A percentile compares a stretch with the other conserved stretches of the same genome.
Evolutionary conservation across 2,888 invertebrate genomes (phyloP).

Genomic region (Operophtera brumata): DNA sequence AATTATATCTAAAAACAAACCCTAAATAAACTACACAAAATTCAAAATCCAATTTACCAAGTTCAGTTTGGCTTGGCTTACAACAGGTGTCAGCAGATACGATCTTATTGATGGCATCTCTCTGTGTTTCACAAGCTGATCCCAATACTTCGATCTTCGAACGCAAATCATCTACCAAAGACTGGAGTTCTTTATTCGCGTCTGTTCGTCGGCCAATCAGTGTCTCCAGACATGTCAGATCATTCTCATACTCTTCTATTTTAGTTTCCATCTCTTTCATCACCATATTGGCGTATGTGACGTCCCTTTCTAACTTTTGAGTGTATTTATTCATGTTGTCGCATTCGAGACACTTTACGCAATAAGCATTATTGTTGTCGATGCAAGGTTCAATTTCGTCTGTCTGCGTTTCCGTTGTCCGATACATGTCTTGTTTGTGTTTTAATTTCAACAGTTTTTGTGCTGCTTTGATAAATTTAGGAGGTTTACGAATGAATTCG

Average conservation of each 20-base stretch:
- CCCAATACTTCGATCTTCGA: slow-evolving; percentile 50
- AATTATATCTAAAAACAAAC: slow-evolving; percentile 8
- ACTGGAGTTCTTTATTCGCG: slow-evolving; percentile 48
- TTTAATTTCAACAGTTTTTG: slow-evolving; percentile 12
- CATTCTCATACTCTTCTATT: slow-evolving; percentile 54
- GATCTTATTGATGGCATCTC: slow-evolving; percentile 43
- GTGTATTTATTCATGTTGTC: slow-evolving; percentile 43
- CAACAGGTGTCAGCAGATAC: slow-evolving; percentile 40
- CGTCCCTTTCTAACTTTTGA: slow-evolving; percentile 51
- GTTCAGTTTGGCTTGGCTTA: slow-evolving; percentile 49
- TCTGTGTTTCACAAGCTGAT: slow-evolving; percentile 48
- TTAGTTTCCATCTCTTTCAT: slow-evolving; percentile 49
- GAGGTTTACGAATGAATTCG: slow-evolving; percentile 4
- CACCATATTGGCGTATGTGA: slow-evolving; percentile 39
- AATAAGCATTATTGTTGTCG: slow-evolving; percentile 46
- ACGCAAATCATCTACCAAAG: slow-evolving; percentile 47
- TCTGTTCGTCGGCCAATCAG: slow-evolving; percentile 50
- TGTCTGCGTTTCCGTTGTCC: slow-evolving; percentile 15
- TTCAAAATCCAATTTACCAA: slow-evolving; percentile 37
- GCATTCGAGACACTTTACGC: slow-evolving; percentile 54
- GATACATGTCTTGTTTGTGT: slow-evolving; percentile 1
- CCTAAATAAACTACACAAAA: slow-evolving; percentile 31
- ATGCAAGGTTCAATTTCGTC: slow-evolving; percentile 6
- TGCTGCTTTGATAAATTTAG: slow-evolving; percentile 5
- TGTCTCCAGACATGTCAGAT: slow-evolving; percentile 50